These are phyloP conservation scores for Cisticola juncidis DNA, from an alignment of 2,113 vertebrate species.

Conservation along the genomic window DNA sequence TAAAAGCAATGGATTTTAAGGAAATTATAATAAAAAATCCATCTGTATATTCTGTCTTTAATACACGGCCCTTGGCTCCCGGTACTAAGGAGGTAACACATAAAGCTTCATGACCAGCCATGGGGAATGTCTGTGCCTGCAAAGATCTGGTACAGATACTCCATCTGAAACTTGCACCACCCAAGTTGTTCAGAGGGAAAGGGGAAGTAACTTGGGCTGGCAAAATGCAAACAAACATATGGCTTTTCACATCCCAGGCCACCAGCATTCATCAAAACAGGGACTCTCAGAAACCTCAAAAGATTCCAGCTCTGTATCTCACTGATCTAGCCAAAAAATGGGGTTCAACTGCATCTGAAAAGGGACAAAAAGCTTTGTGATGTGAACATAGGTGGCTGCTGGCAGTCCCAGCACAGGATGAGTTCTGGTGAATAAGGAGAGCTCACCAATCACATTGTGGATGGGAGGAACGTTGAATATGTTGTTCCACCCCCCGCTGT, in stretches of 20 bases:
- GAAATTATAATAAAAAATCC: background rate
- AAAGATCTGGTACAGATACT: background rate
- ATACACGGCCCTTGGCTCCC: background rate
- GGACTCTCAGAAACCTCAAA: background rate
- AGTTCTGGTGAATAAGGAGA: background rate
- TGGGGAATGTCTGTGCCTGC: background rate
- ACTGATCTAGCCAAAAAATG: background rate
- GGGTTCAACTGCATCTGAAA: background rate
- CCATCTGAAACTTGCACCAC: background rate
- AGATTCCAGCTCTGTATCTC: background rate
- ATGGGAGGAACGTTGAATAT: background rate
- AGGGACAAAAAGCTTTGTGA: background rate
- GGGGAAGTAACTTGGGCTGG: background rate
- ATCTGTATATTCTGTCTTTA: background rate
- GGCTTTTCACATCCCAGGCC: background rate
- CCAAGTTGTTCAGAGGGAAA: background rate
- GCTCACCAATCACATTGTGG: background rate
- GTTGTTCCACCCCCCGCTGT: background rate
- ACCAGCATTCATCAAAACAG: background rate
- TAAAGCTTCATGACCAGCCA: background rate
- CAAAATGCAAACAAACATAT: background rate
- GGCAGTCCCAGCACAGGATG: background rate
- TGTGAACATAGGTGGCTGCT: background rate
- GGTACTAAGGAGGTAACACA: rapidly evolving
- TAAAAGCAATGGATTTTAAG: slow-evolving; percentile 47